phyloP scores from a whole-genome alignment of 1,140 invertebrate species.

The Lepidurus arcticus region DNA sequence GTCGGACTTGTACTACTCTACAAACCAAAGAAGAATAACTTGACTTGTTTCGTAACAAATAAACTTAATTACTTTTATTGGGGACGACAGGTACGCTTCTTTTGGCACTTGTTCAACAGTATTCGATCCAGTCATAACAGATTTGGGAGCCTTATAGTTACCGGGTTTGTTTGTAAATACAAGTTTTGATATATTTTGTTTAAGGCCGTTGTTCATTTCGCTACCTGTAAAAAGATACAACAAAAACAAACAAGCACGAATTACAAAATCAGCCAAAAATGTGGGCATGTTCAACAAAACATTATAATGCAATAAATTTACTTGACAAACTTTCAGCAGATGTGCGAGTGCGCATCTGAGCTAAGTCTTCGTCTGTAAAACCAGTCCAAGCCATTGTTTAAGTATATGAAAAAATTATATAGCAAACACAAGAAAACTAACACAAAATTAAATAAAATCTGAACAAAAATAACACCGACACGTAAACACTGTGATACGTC shows the following conservation, averaged over 20 bases:
- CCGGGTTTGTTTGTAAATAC: background rate
- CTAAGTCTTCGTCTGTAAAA: conserved; percentile 39
- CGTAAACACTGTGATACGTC: background rate
- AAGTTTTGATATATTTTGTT: conserved; percentile 4
- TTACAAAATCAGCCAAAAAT: no score
- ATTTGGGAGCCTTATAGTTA: background rate
- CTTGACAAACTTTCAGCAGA: background rate
- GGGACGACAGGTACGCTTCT: background rate
- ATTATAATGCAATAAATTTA: background rate
- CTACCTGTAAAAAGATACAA: conserved; percentile 19
- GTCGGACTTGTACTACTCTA: conserved; percentile 23
- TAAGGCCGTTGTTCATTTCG: background rate
- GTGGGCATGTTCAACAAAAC: background rate
- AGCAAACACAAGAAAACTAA: background rate
- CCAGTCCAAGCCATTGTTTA: conserved; percentile 37
- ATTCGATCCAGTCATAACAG: background rate
- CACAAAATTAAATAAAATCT: background rate
- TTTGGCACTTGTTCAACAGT: conserved; percentile 3
- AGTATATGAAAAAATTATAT: background rate
- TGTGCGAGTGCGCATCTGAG: conserved; percentile 33
- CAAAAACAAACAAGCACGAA: conserved; percentile 16
- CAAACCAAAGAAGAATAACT: background rate
- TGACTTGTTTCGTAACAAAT: background rate
- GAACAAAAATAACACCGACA: background rate
- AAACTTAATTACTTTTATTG: background rate